Percentiles rank a stretch among this genome's conserved stretches.
Evolutionary conservation across 2,113 vertebrate species (phyloP).

Genomic region (Caretta caretta): DNA sequence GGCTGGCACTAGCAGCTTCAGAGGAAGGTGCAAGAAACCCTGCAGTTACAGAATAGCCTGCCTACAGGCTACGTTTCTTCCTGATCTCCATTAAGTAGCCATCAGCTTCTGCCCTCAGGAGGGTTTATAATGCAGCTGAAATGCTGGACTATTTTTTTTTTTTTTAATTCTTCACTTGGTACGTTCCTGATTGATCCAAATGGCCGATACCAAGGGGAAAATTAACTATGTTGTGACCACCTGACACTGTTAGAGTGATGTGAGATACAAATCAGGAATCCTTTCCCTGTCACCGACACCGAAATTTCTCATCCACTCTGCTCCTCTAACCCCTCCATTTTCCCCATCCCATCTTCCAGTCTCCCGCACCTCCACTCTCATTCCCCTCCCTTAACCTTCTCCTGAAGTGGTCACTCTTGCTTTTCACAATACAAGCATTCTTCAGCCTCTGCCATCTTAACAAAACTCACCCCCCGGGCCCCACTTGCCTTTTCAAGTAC

Average conservation of each 20-base stretch:
- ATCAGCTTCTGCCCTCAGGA: not conserved
- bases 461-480: not conserved
- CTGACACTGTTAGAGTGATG: not conserved
- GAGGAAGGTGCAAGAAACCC: not conserved
- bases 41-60: not conserved
- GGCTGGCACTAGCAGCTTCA: not conserved
- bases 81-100: not conserved
- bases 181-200: not conserved
- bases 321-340: not conserved
- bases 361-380: not conserved
- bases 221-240: not conserved
- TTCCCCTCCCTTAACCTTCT: not conserved
- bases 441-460: accelerated
- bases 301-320: not conserved
- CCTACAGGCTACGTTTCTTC: not conserved
- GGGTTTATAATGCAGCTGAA: not conserved
- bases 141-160: not conserved
- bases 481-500: not conserved
- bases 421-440: not conserved
- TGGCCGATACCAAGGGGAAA: accelerated
- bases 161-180: not conserved
- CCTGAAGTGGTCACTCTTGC: accelerated
- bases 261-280: not conserved
- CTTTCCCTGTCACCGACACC: accelerated
- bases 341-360: not conserved